phyloP scores from a whole-genome alignment of 2,113 vertebrate genomes.

The Haemorhous mexicanus region DNA sequence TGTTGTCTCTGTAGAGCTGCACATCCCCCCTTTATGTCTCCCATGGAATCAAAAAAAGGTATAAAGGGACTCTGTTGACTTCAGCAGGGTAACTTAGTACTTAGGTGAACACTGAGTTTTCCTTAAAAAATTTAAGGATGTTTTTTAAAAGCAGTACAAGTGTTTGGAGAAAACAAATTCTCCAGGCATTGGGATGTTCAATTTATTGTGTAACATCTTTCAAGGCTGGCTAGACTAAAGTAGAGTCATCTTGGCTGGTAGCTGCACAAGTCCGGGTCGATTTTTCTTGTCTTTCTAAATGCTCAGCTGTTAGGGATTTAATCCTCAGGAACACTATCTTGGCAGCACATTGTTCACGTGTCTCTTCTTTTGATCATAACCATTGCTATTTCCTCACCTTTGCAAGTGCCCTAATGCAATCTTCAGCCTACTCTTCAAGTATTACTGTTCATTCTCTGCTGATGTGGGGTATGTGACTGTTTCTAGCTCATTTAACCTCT shows the following conservation, averaged over 20 bases:
- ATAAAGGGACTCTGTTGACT: not conserved
- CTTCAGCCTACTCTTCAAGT: not conserved
- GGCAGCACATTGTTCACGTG: not conserved
- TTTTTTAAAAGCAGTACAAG: not conserved
- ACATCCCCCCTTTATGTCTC: not conserved
- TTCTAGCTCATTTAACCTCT: not conserved
- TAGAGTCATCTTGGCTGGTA: not conserved
- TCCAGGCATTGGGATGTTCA: not conserved
- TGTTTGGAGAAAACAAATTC: not conserved
- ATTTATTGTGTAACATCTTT: not conserved
- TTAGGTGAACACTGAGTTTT: not conserved
- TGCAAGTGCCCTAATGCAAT: not conserved
- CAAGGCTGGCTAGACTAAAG: not conserved
- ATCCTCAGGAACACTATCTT: not conserved
- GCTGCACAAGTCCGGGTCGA: not conserved
- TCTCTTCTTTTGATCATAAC: not conserved
- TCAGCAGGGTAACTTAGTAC: not conserved
- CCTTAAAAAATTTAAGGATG: not conserved
- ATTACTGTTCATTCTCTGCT: not conserved
- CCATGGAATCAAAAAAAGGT: not conserved
- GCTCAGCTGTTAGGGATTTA: not conserved
- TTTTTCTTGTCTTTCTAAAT: conserved; percentile 10
- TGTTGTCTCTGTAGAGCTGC: not conserved
- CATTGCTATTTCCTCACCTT: not conserved
- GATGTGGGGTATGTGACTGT: not conserved